Percentiles rank a stretch among this genome's conserved stretches.
Evolutionary conservation across 1,140 invertebrate species (phyloP).

Genomic region (Bombus affinis): DNA sequence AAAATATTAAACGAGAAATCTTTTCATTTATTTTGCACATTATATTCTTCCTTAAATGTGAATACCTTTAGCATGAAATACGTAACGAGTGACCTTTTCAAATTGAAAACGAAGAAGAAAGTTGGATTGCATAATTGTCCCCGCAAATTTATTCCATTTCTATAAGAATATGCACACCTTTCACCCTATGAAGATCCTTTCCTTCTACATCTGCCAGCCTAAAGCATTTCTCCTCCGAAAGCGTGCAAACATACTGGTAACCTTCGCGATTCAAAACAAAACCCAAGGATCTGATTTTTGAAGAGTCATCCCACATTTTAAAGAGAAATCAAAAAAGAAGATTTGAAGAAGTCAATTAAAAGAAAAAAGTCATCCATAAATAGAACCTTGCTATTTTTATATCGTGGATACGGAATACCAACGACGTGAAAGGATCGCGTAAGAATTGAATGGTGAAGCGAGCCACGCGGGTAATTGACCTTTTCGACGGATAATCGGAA

Average conservation of each 20-base stretch:
- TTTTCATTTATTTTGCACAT: background rate
- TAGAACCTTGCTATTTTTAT: background rate
- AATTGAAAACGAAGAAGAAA: slow-evolving; percentile 1
- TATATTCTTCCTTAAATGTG: background rate
- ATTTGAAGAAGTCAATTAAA: background rate
- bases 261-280: background rate
- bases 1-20: background rate
- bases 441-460: background rate
- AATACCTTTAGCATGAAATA: background rate
- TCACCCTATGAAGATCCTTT: background rate
- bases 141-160: background rate
- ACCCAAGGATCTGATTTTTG: no score
- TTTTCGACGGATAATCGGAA: slow-evolving; percentile 57
- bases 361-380: background rate
- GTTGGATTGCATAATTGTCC: background rate
- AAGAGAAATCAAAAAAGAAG: background rate
- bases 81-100: background rate
- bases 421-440: slow-evolving; percentile 20
- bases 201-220: no score
- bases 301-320: background rate
- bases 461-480: slow-evolving; percentile 54
- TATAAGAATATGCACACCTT: background rate
- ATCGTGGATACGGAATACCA: background rate
- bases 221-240: background rate
- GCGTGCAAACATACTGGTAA: background rate